These are phyloP conservation scores for Amphimedon queenslandica DNA, from an alignment of 37 sponge, comb jelly and placozoan genomes.

Conservation along the genomic window DNA sequence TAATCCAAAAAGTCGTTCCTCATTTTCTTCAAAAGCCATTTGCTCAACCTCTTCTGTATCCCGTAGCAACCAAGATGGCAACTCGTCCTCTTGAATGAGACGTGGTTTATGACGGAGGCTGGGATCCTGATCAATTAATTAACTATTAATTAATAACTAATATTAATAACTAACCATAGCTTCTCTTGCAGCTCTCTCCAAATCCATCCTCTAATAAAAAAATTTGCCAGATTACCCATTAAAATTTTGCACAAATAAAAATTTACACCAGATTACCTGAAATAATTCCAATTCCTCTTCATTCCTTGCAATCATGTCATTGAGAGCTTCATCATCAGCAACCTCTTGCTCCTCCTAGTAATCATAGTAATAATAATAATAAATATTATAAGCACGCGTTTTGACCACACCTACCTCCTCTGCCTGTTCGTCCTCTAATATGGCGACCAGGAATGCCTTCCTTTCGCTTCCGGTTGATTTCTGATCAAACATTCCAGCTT, in stretches of 20 bases:
- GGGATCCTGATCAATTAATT: slow-evolving; percentile 28
- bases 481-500: slow-evolving; percentile 99
- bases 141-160: background rate
- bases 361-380: no score
- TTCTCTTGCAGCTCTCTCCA: slow-evolving; percentile 73
- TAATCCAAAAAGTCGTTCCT: slow-evolving; percentile 83
- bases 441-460: slow-evolving; percentile 83
- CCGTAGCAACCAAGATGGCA: slow-evolving; percentile 84
- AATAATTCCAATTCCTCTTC: slow-evolving; percentile 92
- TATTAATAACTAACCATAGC: slow-evolving; percentile 30
- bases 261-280: slow-evolving; percentile 58
- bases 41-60: slow-evolving; percentile 86
- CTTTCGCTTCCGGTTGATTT: slow-evolving; percentile 91
- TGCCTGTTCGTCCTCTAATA: slow-evolving; percentile 74
- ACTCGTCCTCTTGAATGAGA: slow-evolving; percentile 77
- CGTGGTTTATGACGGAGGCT: slow-evolving; percentile 56
- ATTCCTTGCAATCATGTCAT: slow-evolving; percentile 88
- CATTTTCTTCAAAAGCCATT: slow-evolving; percentile 75
- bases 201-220: slow-evolving; percentile 72
- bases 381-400: no score
- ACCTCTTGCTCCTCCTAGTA: slow-evolving; percentile 87
- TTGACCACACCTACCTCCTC: slow-evolving; percentile 60
- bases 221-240: background rate
- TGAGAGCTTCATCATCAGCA: slow-evolving; percentile 92
- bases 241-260: background rate